These are phyloP conservation scores for Sebastes taczanowskii DNA, from an alignment of 2,797 vertebrate genomes.

Conservation along the genomic window DNA sequence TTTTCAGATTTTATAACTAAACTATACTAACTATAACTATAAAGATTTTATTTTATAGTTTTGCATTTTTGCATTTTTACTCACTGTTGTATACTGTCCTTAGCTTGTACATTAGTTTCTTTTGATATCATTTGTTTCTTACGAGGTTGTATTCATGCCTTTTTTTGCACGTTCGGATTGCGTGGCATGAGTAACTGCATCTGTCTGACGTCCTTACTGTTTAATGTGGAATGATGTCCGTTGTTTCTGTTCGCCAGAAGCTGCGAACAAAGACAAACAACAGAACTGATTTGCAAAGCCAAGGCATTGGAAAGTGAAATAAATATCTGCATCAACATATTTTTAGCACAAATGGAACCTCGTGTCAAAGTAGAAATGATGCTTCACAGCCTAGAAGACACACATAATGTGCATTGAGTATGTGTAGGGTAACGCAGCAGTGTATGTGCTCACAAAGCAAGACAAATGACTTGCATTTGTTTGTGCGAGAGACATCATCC, in stretches of 20 bases:
- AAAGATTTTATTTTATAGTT: too few relatives aligned
- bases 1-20: too few relatives aligned
- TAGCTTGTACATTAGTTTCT: background rate
- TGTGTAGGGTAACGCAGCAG: background rate
- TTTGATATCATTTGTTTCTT: background rate
- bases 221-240: background rate
- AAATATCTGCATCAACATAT: background rate
- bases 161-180: background rate
- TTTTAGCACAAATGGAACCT: background rate
- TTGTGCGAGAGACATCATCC: background rate
- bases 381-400: background rate
- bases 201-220: background rate
- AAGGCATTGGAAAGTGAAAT: background rate
- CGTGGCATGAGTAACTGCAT: background rate
- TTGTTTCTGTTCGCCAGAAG: background rate
- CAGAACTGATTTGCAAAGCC: background rate
- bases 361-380: background rate
- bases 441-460: constrained; percentile 11
- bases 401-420: background rate
- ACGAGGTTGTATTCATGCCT: background rate
- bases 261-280: background rate
- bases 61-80: background rate
- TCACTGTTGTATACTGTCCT: background rate
- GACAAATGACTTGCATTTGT: constrained; percentile 17
- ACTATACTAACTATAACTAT: too few relatives aligned